These are phyloP conservation scores for Spicauda simplicius DNA, from an alignment of 2,888 invertebrate genomes.

Conservation along the genomic window DNA sequence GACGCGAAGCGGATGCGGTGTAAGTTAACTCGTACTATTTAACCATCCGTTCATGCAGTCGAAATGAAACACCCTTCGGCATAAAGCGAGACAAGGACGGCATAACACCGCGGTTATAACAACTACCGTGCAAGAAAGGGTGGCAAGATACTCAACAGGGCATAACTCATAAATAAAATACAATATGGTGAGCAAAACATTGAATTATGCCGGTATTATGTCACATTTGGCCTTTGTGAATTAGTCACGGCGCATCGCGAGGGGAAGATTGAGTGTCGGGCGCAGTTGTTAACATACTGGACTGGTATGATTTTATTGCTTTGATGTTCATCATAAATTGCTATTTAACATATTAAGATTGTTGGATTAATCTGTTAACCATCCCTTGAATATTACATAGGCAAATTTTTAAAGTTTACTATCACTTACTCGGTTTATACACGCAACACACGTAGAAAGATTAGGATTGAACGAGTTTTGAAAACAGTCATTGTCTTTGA, in stretches of 20 bases:
- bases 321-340: slow-evolving; percentile 32
- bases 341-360: slow-evolving; percentile 12
- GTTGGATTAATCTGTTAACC: background rate
- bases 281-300: slow-evolving; percentile 66
- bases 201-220: slow-evolving; percentile 85
- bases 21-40: slow-evolving; percentile 83
- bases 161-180: slow-evolving; percentile 86
- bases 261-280: slow-evolving; percentile 74
- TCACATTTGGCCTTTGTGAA: slow-evolving; percentile 85
- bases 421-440: too few relatives aligned
- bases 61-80: slow-evolving; percentile 72
- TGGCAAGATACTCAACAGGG: slow-evolving; percentile 63
- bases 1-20: slow-evolving; percentile 80
- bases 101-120: slow-evolving; percentile 44
- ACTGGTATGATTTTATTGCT: slow-evolving; percentile 63
- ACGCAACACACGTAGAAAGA: background rate
- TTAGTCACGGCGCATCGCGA: slow-evolving; percentile 70
- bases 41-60: slow-evolving; percentile 80
- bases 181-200: slow-evolving; percentile 86
- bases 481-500: slow-evolving; percentile 1
- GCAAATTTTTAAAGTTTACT: too few relatives aligned
- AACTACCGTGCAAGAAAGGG: slow-evolving; percentile 53
- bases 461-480: slow-evolving; percentile 1
- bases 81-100: slow-evolving; percentile 58
- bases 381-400: too few relatives aligned